phyloP scores from a whole-genome alignment of 2,113 vertebrate genomes.

The Neomonachus schauinslandi region DNA sequence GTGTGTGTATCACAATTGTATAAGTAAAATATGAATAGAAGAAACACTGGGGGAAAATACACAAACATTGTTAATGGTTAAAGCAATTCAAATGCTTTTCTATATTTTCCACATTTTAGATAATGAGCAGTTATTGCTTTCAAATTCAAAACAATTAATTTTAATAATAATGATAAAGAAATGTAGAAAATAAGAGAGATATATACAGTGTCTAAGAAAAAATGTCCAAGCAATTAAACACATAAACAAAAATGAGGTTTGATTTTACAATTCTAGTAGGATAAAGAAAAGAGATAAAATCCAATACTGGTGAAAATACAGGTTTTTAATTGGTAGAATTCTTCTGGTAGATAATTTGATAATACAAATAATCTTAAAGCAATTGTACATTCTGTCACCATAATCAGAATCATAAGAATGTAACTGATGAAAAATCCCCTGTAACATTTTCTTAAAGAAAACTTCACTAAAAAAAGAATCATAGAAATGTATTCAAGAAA shows the following conservation, averaged over 20 bases:
- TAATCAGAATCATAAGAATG: neutral
- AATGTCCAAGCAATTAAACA: neutral
- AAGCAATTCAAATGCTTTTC: neutral
- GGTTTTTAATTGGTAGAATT: neutral
- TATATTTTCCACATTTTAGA: neutral
- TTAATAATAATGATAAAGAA: neutral
- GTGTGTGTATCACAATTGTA: neutral
- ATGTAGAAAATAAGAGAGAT: neutral
- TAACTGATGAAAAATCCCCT: neutral
- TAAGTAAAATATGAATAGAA: neutral
- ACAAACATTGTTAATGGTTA: conserved; percentile 12
- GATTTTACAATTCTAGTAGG: neutral
- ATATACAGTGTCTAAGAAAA: neutral
- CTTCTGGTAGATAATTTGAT: conserved; percentile 24
- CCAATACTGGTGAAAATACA: neutral
- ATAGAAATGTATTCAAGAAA: neutral
- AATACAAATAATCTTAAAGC: neutral
- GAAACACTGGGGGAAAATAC: neutral
- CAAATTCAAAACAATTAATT: neutral
- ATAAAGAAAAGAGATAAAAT: neutral
- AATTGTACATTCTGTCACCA: neutral
- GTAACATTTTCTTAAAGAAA: neutral
- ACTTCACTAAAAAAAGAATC: neutral
- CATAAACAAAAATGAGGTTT: neutral
- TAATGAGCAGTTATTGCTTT: neutral